Conservation (phyloP, 2,797 vertebrate species). For the Capromys pilorides region DNA sequence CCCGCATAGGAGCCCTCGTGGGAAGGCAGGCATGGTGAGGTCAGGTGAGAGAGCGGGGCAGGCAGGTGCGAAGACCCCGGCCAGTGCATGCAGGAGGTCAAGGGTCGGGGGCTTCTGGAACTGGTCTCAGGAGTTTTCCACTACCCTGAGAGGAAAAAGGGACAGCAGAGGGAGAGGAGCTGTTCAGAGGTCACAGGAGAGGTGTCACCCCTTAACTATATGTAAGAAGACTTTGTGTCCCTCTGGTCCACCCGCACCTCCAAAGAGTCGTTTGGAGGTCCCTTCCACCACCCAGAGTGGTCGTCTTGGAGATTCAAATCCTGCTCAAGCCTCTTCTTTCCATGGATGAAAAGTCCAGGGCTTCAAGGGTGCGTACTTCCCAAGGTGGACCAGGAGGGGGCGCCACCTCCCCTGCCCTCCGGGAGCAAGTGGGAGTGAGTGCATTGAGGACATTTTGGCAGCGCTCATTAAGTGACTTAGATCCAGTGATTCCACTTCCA, state of each 20-base stretch:
- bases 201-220: background rate
- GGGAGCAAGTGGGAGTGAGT: background rate
- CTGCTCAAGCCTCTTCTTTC: background rate
- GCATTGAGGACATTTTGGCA: background rate
- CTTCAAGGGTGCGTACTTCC: background rate
- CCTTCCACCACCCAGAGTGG: background rate
- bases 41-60: background rate
- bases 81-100: background rate
- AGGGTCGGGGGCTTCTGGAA: background rate
- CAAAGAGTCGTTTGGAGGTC: background rate
- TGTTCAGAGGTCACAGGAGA: background rate
- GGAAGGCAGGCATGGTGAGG: background rate
- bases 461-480: background rate
- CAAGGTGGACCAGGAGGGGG: background rate
- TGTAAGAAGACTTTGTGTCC: background rate
- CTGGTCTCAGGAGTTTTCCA: background rate
- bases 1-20: background rate
- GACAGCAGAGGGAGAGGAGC: background rate
- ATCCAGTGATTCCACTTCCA: background rate
- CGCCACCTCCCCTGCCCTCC: background rate
- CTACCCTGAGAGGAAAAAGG: background rate
- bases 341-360: background rate
- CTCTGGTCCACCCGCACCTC: background rate
- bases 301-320: background rate
- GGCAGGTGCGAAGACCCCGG: background rate